Evolutionary conservation across 2,888 invertebrate species (phyloP).

Genomic region (Muscina levida): DNA sequence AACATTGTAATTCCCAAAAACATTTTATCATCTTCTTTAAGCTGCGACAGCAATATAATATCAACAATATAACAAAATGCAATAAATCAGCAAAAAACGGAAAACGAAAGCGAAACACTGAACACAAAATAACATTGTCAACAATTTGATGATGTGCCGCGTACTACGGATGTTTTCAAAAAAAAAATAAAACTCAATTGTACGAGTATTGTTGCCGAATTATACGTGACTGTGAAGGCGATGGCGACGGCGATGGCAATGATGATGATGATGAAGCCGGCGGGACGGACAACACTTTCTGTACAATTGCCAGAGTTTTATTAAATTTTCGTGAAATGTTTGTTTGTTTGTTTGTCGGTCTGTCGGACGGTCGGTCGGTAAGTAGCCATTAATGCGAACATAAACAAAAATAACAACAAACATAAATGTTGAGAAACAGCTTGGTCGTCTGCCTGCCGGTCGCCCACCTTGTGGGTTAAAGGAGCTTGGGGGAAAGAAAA

Average conservation of each 20-base stretch:
- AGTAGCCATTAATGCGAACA: conserved; percentile 35
- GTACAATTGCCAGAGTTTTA: conserved; percentile 28
- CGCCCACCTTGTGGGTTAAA: neutral
- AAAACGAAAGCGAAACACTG: neutral
- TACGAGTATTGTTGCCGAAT: conserved; percentile 25
- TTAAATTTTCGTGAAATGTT: conserved; percentile 28
- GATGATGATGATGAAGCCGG: neutral
- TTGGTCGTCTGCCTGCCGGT: no score
- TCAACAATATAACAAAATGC: neutral
- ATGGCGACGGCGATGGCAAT: neutral
- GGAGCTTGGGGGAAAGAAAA: neutral
- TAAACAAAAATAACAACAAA: conserved; percentile 32
- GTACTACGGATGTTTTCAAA: neutral
- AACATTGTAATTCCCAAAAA: no score
- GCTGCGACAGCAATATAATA: neutral
- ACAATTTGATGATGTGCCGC: conserved; percentile 29
- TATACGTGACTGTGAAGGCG: conserved; percentile 39
- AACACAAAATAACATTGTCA: conserved; percentile 37
- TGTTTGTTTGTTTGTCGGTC: conserved; percentile 23
- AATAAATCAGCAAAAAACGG: conserved; percentile 24
- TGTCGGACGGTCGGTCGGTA: no score
- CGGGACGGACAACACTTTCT: neutral
- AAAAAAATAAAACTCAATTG: conserved; percentile 28
- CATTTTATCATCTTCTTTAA: neutral
- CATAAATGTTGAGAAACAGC: conserved; percentile 21